These are phyloP conservation scores for Melinopterus prodromus DNA, from an alignment of 2,888 invertebrate species.

Conservation along the genomic window DNA sequence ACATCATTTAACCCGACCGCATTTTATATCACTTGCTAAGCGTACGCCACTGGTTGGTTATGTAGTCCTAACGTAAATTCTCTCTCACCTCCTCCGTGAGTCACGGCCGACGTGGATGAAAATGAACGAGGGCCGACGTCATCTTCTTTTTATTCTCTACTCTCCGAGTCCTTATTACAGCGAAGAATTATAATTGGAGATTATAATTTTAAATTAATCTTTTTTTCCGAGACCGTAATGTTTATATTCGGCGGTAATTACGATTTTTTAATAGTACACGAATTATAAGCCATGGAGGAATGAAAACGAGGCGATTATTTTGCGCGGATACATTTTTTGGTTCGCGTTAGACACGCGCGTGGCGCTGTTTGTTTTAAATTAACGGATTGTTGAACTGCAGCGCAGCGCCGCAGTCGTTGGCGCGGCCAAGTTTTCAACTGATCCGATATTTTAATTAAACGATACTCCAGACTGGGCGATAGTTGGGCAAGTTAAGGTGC, in stretches of 20 bases:
- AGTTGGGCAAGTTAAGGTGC: not conserved
- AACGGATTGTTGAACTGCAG: not conserved
- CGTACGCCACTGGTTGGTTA: not conserved
- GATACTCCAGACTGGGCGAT: not conserved
- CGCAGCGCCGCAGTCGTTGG: not conserved
- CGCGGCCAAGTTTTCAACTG: not conserved
- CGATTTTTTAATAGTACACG: not conserved
- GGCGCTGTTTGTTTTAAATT: not conserved
- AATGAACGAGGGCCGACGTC: not conserved
- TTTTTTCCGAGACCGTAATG: not conserved
- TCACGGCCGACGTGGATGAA: not conserved
- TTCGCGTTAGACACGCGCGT: not conserved
- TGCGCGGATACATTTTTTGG: not conserved
- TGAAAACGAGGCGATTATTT: not conserved
- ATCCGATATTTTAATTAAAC: slow-evolving; percentile 4
- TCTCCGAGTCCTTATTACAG: not conserved
- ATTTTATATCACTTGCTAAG: not conserved
- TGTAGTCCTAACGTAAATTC: not conserved
- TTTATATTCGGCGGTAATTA: slow-evolving; percentile 4
- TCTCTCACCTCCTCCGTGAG: not conserved
- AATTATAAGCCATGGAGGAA: not conserved
- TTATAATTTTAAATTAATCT: not conserved
- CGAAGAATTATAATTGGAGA: not conserved
- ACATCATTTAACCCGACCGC: too few species aligned
- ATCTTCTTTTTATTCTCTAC: not conserved